Conservation (phyloP, 2,888 invertebrate species). For the Sylvicola fuscatus region DNA sequence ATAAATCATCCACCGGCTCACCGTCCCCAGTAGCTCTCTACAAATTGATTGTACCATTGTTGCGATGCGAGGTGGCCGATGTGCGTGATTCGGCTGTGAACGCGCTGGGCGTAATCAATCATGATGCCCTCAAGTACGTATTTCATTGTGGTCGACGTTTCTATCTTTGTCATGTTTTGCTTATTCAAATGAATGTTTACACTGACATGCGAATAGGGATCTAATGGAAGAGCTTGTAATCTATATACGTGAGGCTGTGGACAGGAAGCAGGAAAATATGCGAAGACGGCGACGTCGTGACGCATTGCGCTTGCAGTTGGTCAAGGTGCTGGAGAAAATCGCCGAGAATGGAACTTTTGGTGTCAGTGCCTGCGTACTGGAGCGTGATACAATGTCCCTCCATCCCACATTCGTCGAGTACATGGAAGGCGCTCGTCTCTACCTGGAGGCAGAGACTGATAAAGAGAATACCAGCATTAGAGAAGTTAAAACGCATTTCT, state of each 20-base stretch:
- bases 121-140: conserved; percentile 77
- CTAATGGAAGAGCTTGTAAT: conserved; percentile 87
- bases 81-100: conserved; percentile 86
- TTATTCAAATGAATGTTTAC: background rate
- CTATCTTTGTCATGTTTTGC: conserved; percentile 3
- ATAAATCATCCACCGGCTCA: conserved; percentile 44
- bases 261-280: conserved; percentile 94
- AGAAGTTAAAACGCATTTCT: conserved; percentile 84
- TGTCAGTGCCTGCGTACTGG: conserved; percentile 60
- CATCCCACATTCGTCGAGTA: conserved; percentile 84
- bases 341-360: conserved; percentile 83
- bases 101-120: conserved; percentile 89
- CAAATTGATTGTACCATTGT: conserved; percentile 77
- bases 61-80: conserved; percentile 83
- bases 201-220: conserved; percentile 38
- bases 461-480: conserved; percentile 74
- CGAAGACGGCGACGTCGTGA: conserved; percentile 77
- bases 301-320: conserved; percentile 75
- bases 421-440: conserved; percentile 80
- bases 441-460: conserved; percentile 83
- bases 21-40: conserved; percentile 75
- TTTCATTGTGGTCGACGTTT: background rate
- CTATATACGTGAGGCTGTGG: conserved; percentile 86
- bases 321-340: conserved; percentile 77
- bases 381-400: conserved; percentile 61